Conservation (phyloP, 2,888 invertebrate species). For the Crepidodera aurea region DNA sequence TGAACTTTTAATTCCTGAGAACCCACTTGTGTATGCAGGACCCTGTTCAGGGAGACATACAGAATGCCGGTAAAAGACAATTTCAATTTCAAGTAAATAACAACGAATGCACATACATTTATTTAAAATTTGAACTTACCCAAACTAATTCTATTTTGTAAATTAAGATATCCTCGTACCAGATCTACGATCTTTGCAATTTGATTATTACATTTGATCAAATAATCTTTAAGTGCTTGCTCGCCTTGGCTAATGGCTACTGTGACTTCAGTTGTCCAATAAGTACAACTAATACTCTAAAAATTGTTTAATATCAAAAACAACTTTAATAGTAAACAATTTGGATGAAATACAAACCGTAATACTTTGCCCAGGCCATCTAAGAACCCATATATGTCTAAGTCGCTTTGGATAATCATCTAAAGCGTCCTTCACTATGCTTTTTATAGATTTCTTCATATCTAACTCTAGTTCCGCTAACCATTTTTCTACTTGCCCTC, state of each 20-base stretch:
- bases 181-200: constrained; percentile 84
- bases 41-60: too few species aligned
- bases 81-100: too few species aligned
- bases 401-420: constrained; percentile 72
- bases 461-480: constrained; percentile 83
- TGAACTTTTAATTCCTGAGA: too few species aligned
- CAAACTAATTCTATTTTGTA: constrained; percentile 88
- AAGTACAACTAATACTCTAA: constrained; percentile 84
- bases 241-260: constrained; percentile 72
- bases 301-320: too few species aligned
- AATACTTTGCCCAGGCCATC: constrained; percentile 92
- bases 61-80: too few species aligned
- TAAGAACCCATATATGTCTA: constrained; percentile 80
- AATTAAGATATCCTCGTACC: constrained; percentile 85
- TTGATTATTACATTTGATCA: constrained; percentile 77
- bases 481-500: constrained; percentile 98
- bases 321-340: too few species aligned
- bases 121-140: constrained; percentile 60
- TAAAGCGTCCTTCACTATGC: constrained; percentile 74
- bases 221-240: constrained; percentile 69
- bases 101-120: background rate
- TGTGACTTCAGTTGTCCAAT: constrained; percentile 92
- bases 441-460: constrained; percentile 89
- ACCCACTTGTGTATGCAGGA: too few species aligned
- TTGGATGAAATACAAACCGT: too few species aligned